Evolutionary conservation across 2,888 invertebrate species (phyloP), one percentile per base, ranked within the genome.

Genomic region (Thyatira batis): DNA sequence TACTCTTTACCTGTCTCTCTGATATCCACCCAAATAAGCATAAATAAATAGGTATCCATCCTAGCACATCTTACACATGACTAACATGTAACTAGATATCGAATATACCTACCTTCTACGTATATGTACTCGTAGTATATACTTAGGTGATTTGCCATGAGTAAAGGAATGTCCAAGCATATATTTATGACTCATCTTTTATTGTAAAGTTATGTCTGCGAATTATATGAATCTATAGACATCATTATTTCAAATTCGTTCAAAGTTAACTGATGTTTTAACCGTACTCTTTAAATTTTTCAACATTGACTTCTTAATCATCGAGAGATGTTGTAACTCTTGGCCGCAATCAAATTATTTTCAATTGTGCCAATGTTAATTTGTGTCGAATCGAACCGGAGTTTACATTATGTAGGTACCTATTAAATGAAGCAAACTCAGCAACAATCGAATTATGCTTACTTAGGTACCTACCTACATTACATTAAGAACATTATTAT

Each of bases 291-390:
- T n/a, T 5, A 33, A 13, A 33, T n/a, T 1, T 17, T 1, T 17
- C 13, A 17, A 13, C 33, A 5, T 13, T 39, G 8, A 39, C n/a
- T 13, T 5, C n/a, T 33, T 8, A 11, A 4, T 27, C 27, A 10
- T 27, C 5, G 17, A n/a, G n/a, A 33, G 39, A 46, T 80, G 73
- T 80, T 67, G 80, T 74, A 81, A 76, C 60, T 45, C 52, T 58
- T 77, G 83, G 80, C 83, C 83, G 70, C 76, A 75, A 78, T 82
- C 58, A 57, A 79, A 73, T 77, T 67, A 68, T 68, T 69, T 69
- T n/a, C n/a, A 79, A 77, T 73, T 70, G 71, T 82, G 82, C 76
- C 80, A 83, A 78, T 81, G 78, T 76, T 73, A 69, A 62, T 66
- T 23, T 65, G 65, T 81, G 77, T 72, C 73, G 80, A 80, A 80